Base-by-base conservation (phyloP, 92 coral and sea anemone genomes). In the Galaxea fascicularis region DNA sequence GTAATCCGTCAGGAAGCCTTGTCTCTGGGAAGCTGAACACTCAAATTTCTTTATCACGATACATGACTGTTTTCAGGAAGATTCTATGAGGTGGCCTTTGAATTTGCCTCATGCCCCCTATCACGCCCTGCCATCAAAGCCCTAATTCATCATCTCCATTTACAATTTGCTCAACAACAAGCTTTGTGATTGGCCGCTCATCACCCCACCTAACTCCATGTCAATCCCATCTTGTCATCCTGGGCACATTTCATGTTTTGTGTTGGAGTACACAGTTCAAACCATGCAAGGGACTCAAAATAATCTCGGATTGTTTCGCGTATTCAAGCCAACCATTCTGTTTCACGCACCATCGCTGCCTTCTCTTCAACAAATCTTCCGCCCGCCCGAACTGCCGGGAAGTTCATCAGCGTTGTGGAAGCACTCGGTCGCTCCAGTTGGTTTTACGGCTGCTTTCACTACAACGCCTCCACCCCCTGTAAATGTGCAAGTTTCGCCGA, bases 291-390 rank as follows among this genome's bases (percentile, higher is more conserved):
- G 92, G 52, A 74, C 95, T 79, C 95, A 92, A 76, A 92, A 92
- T 54, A 89, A 80, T 53, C 82, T 94, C 78, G 93, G 98, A 39
- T 31, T 94, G 51, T 87, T 94, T 78, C 95, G 98, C 65, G 98
- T 94, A n/a, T 94, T 94, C 74, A 94, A 92, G 62, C 98, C 98
- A 63, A 94, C 94, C 25, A 92, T 94, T 60, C 87, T 94, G 26
- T 94, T 94, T 73, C 98, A 94, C 77, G 98, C 98, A 60, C 98
- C 98, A 27, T 51, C 90, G 41, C 65, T 94, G 30, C 88, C 98
- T 25, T 71, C 91, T 29, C 79, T 92, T 17, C 98, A 84, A 69
- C 95, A 93, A 56, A 59, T 89, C 54, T 86, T 89, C 25, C 89
- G 77, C 15, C 90, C 90, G 22, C 82, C 92, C 4, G 98, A 92